Evolutionary conservation across 2,888 invertebrate genomes (phyloP), one percentile per base, ranked within the genome.

Genomic region (Caradrina clavipalpis): DNA sequence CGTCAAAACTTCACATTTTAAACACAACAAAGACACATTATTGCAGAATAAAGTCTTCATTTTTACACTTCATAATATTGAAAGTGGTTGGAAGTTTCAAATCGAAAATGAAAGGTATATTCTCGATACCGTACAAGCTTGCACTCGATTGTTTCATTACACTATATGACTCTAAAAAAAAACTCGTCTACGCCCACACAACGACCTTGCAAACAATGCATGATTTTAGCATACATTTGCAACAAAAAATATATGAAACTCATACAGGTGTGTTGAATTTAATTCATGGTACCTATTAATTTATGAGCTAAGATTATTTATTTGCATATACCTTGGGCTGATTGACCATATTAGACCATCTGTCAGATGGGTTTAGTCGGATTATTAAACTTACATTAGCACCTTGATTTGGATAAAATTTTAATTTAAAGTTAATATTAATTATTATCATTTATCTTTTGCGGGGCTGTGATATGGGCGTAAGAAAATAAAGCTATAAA

Each of bases 191-290:
- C 83, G 76, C 85, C 87, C 85, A 86, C 88, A 83, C 35, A 64
- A 59, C 79, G 86, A 73, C 90, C 89, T 90, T 90, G 89, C 68
- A 79, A 87, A 86, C 87, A 89, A 87, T 88, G 87, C 86, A 87
- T 70, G 62, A 60, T 76, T 78, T 83, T 69, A 68, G 76, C 73
- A 78, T 76, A 78, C 74, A 82, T 71, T 81, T 72, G 59, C 35
- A 35, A 55, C 53, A 73, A 76, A 82, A 80, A 80, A 73, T 69
- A 59, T 71, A 68, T 57, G 54, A 51, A 57, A 47, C 11, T 50
- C 22, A 53, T n/a, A 60, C 19, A n/a, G 35, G 10, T 15, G 22
- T 59, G 54, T 54, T 47, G 56, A 55, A 71, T 58, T 65, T 49
- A 54, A 68, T 69, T 58, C 49, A 50, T 47, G 19, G n/a, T 62